Evolutionary conservation across 2,888 invertebrate genomes (phyloP).

Genomic region (Cordylochernes scorpioides): DNA sequence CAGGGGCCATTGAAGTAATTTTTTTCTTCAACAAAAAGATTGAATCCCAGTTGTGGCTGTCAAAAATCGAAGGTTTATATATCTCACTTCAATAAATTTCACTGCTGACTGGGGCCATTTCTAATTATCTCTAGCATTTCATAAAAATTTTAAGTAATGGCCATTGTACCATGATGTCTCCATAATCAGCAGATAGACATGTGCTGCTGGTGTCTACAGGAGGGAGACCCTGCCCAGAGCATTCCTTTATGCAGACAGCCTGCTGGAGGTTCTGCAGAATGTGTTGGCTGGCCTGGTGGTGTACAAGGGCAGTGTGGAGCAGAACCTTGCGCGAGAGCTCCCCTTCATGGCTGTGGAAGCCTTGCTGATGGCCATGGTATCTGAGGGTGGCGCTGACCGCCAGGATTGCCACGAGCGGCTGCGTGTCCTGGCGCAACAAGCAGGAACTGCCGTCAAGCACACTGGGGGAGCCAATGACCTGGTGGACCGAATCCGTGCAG

Average conservation of each 20-base stretch:
- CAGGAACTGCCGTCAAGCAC: slow-evolving; percentile 65
- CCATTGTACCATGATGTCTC: too few relatives aligned
- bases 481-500: slow-evolving; percentile 46
- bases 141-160: too few relatives aligned
- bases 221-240: slow-evolving; percentile 70
- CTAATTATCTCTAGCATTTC: too few relatives aligned
- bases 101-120: too few relatives aligned
- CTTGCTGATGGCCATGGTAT: slow-evolving; percentile 92
- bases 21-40: too few relatives aligned
- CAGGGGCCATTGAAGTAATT: too few relatives aligned
- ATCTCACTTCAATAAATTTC: too few relatives aligned
- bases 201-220: too few relatives aligned
- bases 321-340: slow-evolving; percentile 54
- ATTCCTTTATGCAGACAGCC: slow-evolving; percentile 70
- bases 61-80: too few relatives aligned
- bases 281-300: slow-evolving; percentile 81
- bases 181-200: too few relatives aligned
- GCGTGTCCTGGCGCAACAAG: slow-evolving; percentile 66
- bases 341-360: slow-evolving; percentile 97
- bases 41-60: too few relatives aligned
- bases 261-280: slow-evolving; percentile 61
- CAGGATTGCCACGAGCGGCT: slow-evolving; percentile 78
- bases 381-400: slow-evolving; percentile 49
- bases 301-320: slow-evolving; percentile 71
- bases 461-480: slow-evolving; percentile 72